Evolutionary conservation across 2,888 invertebrate genomes (phyloP).

Genomic region (Aporophyla nigra): DNA sequence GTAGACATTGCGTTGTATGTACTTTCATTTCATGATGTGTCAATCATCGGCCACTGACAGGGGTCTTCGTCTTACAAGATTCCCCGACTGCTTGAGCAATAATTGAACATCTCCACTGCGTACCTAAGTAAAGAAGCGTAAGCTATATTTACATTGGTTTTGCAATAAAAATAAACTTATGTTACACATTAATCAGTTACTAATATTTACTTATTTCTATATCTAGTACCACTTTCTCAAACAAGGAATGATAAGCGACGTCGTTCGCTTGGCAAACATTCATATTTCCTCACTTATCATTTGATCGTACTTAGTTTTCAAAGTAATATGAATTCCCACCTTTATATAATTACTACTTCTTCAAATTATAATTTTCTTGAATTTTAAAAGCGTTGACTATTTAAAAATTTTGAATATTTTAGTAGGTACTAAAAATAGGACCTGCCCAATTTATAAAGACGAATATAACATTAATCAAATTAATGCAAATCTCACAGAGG

Average conservation of each 20-base stretch:
- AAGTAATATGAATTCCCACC: neutral
- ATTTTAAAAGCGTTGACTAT: neutral
- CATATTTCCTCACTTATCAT: conserved; percentile 25
- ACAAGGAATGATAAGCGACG: conserved; percentile 20
- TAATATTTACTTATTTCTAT: conserved; percentile 35
- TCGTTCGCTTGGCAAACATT: conserved; percentile 14
- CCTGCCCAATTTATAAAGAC: conserved; percentile 1
- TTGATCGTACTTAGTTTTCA: conserved; percentile 1
- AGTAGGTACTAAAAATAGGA: neutral
- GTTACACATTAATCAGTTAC: conserved; percentile 25
- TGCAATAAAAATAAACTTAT: conserved; percentile 27
- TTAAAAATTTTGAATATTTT: neutral
- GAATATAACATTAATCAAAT: conserved; percentile 28
- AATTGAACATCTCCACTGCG: conserved; percentile 13
- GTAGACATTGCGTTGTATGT: too few species aligned
- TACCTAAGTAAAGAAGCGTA: conserved; percentile 13
- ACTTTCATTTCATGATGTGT: neutral
- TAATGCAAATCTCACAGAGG: conserved; percentile 31
- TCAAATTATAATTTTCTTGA: neutral
- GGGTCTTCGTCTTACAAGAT: conserved; percentile 2
- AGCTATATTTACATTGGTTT: conserved; percentile 34
- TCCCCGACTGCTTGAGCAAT: conserved; percentile 8
- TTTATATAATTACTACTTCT: neutral
- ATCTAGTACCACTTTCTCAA: conserved; percentile 27
- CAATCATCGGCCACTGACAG: neutral